Base-by-base conservation (phyloP, 1,140 invertebrate species). In the Fopius arisanus region DNA sequence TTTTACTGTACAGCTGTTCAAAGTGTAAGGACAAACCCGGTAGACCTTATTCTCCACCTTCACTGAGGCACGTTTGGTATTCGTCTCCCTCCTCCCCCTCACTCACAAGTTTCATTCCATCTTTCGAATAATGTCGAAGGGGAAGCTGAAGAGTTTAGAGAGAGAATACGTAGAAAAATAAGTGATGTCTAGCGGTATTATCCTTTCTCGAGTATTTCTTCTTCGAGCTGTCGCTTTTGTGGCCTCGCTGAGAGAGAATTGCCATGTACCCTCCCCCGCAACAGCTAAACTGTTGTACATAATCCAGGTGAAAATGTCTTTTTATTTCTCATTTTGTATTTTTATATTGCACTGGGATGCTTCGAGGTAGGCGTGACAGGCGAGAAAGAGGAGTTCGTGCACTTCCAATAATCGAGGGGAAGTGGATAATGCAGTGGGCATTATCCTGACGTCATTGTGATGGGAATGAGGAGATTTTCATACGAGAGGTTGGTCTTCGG, bases 341-440 rank as follows among this genome's bases (percentile, higher is more conserved):
- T 14, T 12, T 68, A 10, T 37, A 68, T 41, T 16, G 14, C n/a
- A 16, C 21, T 26, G 41, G 51, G 43, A 37, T 2, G 33, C 9
- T 37, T 37, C 33, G 12, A 31, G 33, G 33, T 43, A 59, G 37
- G 40, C 33, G 26, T 66, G 29, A 23, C 28, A 70, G 59, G 73
- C 69, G 29, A 66, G 70, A 62, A 40, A 67, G 77, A 74, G 12
- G 67, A 62, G 63, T 37, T 37, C 66, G 23, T 43, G 26, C 62
- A 67, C 77, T 75, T 75, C 72, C 75, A 77, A 80, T 82, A 81
- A 81, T 76, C 77, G 81, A 81, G 71, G 75, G n/a, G 33, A 37
- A 77, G 78, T 78, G 80, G 81, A 84, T 79, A 83, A 84, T 80
- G 75, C 78, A 63, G 63, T 48, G 40, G 77, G 43, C 77, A 82